Evolutionary conservation across 2,113 vertebrate genomes (phyloP).

Genomic region (Hippocampus zosterae): DNA sequence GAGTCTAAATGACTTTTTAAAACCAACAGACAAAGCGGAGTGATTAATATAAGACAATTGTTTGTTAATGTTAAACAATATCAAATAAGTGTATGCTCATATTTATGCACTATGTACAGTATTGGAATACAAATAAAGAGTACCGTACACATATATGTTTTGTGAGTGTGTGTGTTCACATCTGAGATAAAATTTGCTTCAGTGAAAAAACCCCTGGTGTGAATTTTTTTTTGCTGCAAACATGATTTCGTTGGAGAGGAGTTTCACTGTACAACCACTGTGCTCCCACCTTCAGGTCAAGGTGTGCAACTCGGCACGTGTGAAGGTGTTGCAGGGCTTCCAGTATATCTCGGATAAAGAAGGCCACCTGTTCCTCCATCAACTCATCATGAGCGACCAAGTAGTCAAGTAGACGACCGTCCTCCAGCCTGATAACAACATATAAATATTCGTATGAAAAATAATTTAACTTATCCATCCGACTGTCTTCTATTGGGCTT

Average conservation of each 20-base stretch:
- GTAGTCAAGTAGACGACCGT: slow-evolving; percentile 88
- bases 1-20: no score
- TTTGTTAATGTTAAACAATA: background rate
- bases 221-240: no score
- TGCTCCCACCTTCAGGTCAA: slow-evolving; percentile 87
- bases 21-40: no score
- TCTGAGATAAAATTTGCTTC: no score
- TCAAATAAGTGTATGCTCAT: background rate
- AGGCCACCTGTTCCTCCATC: slow-evolving; percentile 96
- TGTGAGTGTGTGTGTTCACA: no score
- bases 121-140: no score
- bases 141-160: no score
- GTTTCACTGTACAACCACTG: no score
- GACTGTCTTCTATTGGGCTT: background rate
- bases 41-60: no score
- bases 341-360: slow-evolving; percentile 88
- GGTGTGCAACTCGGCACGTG: slow-evolving; percentile 89
- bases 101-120: no score
- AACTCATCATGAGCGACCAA: slow-evolving; percentile 93
- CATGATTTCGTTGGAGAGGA: no score
- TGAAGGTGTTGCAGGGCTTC: slow-evolving; percentile 95
- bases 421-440: slow-evolving; percentile 78
- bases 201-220: no score
- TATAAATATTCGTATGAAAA: background rate
- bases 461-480: background rate